These are phyloP conservation scores for Rhinopomastus cyanomelas DNA, from an alignment of 2,113 vertebrate species.

Conservation along the genomic window DNA sequence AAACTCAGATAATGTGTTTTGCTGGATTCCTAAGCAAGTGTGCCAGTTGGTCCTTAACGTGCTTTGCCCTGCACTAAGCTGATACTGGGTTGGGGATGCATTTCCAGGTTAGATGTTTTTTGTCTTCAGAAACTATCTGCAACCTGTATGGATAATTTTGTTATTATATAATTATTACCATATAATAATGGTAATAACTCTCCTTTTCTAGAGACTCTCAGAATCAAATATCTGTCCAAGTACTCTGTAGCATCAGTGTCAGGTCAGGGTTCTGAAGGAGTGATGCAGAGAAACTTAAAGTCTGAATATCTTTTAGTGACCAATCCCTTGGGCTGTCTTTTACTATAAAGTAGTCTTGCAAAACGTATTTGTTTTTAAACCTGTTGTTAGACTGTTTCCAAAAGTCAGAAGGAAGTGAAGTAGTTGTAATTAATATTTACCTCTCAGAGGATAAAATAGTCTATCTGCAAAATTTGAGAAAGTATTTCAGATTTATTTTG, in stretches of 20 bases:
- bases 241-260: background rate
- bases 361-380: background rate
- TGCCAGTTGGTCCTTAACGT: rapidly evolving
- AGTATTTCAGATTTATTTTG: background rate
- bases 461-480: background rate
- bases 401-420: background rate
- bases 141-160: background rate
- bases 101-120: background rate
- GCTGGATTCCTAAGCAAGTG: background rate
- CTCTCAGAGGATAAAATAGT: background rate
- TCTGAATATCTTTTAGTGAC: background rate
- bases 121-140: background rate
- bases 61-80: background rate
- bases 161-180: too few species aligned
- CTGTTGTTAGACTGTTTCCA: background rate
- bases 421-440: background rate
- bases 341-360: background rate
- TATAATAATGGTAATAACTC: too few species aligned
- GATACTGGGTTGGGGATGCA: background rate
- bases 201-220: background rate
- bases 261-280: background rate
- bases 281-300: background rate
- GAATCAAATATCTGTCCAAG: background rate
- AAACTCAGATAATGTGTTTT: background rate
- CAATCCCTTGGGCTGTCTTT: background rate